These are phyloP conservation scores for Psix sp. DNA, from an alignment of 1,140 invertebrate species.

Conservation along the genomic window DNA sequence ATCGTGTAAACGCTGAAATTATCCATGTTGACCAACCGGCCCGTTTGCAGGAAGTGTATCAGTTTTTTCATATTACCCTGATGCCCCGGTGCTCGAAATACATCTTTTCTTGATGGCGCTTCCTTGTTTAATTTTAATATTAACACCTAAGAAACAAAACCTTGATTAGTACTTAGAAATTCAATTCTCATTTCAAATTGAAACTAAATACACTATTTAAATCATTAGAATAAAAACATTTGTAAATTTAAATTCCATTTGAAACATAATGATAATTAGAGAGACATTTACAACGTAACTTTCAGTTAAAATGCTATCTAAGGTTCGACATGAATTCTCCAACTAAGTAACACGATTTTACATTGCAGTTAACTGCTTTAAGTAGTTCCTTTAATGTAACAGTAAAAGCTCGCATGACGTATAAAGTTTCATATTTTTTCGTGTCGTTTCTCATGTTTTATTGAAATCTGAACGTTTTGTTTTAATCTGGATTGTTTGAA, in stretches of 20 bases:
- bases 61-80: slow-evolving; percentile 97
- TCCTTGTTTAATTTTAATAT: slow-evolving; percentile 97
- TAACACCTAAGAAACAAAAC: slow-evolving; percentile 81
- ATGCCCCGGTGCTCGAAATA: slow-evolving; percentile 95
- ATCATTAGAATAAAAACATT: no score
- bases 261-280: slow-evolving; percentile 7
- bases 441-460: no score
- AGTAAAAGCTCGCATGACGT: slow-evolving; percentile 17
- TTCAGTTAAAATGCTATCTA: slow-evolving; percentile 19
- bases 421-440: slow-evolving; percentile 4
- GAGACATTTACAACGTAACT: slow-evolving; percentile 5
- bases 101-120: slow-evolving; percentile 93
- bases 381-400: slow-evolving; percentile 27
- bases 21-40: slow-evolving; percentile 96
- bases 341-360: slow-evolving; percentile 33
- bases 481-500: no score
- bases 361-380: slow-evolving; percentile 23
- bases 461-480: no score
- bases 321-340: slow-evolving; percentile 25
- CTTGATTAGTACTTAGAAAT: no score
- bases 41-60: slow-evolving; percentile 95
- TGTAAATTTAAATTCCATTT: no score
- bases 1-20: slow-evolving; percentile 99
- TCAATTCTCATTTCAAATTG: neutral
- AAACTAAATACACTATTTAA: no score